These are phyloP conservation scores for Hemibagrus guttatus DNA, from an alignment of 2,797 vertebrate genomes.

Conservation along the genomic window DNA sequence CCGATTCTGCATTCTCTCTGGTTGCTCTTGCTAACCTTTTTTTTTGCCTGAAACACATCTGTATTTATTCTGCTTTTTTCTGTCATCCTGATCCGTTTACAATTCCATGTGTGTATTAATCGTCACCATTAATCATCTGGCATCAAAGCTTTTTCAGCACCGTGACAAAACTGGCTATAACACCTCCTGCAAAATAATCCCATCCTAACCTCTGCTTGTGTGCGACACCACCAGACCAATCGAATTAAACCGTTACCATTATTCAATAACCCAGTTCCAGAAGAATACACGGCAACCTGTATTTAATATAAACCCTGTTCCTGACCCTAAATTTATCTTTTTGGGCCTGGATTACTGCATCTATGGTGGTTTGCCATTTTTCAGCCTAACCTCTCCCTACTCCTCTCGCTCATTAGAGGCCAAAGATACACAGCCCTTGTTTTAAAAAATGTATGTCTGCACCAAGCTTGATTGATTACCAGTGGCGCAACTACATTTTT, in stretches of 20 bases:
- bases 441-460: conserved; percentile 99
- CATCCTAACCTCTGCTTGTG: conserved; percentile 14
- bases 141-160: background rate
- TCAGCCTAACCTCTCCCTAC: conserved; percentile 76
- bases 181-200: conserved; percentile 8
- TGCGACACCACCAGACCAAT: conserved; percentile 11
- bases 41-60: background rate
- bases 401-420: conserved; percentile 83
- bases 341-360: conserved; percentile 78
- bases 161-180: background rate
- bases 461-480: conserved; percentile 98
- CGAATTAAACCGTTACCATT: conserved; percentile 34
- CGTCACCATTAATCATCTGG: background rate
- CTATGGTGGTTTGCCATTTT: conserved; percentile 77
- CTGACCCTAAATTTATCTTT: conserved; percentile 64
- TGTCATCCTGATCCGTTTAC: conserved; percentile 22
- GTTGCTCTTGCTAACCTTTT: too few species aligned
- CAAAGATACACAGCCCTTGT: conserved; percentile 85
- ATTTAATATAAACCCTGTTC: conserved; percentile 61
- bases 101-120: conserved; percentile 13
- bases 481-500: conserved; percentile 92
- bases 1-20: background rate
- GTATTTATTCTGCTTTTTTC: background rate
- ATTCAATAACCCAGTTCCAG: conserved; percentile 23
- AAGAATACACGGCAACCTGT: conserved; percentile 24